Conservation (phyloP, 2,797 vertebrate genomes). For the Pangasius djambal region DNA sequence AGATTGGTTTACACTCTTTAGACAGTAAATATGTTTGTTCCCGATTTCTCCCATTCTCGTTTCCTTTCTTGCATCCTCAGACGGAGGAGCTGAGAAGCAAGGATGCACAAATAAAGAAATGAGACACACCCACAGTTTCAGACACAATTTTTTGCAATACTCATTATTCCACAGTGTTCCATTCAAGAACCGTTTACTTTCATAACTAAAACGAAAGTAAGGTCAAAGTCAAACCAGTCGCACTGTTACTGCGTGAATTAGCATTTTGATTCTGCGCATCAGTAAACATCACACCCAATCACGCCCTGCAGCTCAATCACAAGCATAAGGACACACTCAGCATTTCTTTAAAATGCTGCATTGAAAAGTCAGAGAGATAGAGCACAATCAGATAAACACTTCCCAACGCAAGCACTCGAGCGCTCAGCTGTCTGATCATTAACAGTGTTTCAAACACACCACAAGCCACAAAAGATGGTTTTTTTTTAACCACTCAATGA, state of each 20-base stretch:
- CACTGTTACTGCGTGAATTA: neutral
- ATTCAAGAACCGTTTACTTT: neutral
- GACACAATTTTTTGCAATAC: neutral
- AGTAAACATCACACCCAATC: neutral
- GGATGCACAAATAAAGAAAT: neutral
- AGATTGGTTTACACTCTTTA: neutral
- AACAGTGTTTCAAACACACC: neutral
- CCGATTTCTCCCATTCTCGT: neutral
- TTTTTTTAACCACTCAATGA: neutral
- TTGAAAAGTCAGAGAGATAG: neutral
- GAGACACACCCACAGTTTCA: neutral
- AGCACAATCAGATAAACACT: conserved; percentile 4
- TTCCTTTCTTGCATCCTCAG: neutral
- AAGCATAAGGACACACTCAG: neutral
- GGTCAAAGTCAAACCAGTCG: neutral
- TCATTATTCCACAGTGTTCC: neutral
- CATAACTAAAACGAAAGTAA: neutral
- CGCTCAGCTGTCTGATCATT: neutral
- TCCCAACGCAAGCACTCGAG: neutral
- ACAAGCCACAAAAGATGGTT: neutral
- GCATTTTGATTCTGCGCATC: neutral
- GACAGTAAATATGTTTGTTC: neutral
- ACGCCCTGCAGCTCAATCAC: neutral
- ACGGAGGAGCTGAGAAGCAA: neutral
- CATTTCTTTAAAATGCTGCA: neutral